These are phyloP conservation scores for Scaptomyza caliginosa DNA, from an alignment of 2,888 invertebrate species.

Conservation along the genomic window DNA sequence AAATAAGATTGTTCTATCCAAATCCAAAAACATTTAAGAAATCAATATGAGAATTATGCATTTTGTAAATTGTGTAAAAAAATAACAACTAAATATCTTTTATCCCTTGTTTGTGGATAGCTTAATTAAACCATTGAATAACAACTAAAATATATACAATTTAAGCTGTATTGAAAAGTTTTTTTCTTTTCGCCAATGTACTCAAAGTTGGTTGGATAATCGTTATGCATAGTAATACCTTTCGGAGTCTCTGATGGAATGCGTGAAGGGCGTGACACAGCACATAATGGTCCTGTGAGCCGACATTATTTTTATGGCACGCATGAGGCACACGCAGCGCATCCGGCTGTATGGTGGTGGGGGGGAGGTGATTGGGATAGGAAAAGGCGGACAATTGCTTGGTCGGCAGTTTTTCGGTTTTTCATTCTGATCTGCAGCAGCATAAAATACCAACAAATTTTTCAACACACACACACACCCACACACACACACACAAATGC, in stretches of 20 bases:
- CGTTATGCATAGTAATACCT: slow-evolving; percentile 1
- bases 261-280: slow-evolving; percentile 2
- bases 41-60: too few species aligned
- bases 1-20: too few species aligned
- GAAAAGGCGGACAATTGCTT: slow-evolving; percentile 43
- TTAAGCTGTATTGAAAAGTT: background rate
- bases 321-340: slow-evolving; percentile 24
- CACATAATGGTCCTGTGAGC: slow-evolving; percentile 5
- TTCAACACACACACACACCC: slow-evolving; percentile 37
- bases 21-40: too few species aligned
- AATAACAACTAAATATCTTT: too few species aligned
- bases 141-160: background rate
- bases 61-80: too few species aligned
- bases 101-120: too few species aligned
- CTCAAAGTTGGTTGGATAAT: background rate
- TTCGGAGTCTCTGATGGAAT: background rate
- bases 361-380: background rate
- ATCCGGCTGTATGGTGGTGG: background rate
- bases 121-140: background rate
- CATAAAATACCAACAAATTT: slow-evolving; percentile 73
- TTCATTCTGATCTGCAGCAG: slow-evolving; percentile 63
- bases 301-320: slow-evolving; percentile 50
- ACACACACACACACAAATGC: slow-evolving; percentile 31
- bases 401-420: slow-evolving; percentile 58
- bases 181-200: background rate